phyloP scores from a whole-genome alignment of 2,797 vertebrate species.

The Echeneis naucrates region DNA sequence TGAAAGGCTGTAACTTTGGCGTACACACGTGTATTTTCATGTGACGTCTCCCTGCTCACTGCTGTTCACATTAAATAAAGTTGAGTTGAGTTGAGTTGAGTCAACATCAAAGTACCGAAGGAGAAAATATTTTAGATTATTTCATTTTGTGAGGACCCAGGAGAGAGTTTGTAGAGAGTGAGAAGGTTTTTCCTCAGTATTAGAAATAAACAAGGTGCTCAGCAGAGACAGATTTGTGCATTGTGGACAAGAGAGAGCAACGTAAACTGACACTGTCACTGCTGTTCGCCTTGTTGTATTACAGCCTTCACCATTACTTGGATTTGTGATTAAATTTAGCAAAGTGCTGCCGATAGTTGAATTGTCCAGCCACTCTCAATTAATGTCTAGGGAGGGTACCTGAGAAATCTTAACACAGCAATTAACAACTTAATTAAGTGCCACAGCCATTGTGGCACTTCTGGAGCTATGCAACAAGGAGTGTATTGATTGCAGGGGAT shows the following conservation, averaged over 20 bases:
- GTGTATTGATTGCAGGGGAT: conserved; percentile 85
- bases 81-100: background rate
- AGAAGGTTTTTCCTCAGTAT: background rate
- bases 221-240: conserved; percentile 18
- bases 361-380: conserved; percentile 86
- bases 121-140: background rate
- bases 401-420: conserved; percentile 87
- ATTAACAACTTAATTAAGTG: conserved; percentile 92
- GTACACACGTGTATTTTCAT: background rate
- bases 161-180: no score
- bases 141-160: background rate
- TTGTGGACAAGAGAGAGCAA: conserved; percentile 35
- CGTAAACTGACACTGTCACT: conserved; percentile 42
- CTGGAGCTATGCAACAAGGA: conserved; percentile 82
- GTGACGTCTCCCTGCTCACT: background rate
- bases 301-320: conserved; percentile 71
- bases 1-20: no score
- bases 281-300: conserved; percentile 56
- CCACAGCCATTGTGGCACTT: conserved; percentile 83
- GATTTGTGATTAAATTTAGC: conserved; percentile 86
- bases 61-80: background rate
- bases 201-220: background rate
- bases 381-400: conserved; percentile 85
- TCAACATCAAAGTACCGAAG: background rate
- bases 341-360: conserved; percentile 81